A percentile compares a stretch with the other conserved stretches of the same genome.
Conservation (phyloP, 2,797 vertebrate genomes). For the Anguilla marmorata region DNA sequence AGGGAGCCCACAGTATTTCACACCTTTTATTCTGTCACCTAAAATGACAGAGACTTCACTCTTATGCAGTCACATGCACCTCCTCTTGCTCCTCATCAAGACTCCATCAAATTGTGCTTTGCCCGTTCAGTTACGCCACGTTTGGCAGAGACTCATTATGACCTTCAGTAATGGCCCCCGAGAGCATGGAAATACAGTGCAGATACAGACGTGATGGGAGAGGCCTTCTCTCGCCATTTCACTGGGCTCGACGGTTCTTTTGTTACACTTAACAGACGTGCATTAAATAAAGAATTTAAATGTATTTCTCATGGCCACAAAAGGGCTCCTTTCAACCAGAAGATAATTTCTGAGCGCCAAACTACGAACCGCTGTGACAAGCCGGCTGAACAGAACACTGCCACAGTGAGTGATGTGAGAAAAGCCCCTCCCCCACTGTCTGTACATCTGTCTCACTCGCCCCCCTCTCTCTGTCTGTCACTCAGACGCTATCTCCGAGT, state of each 20-base stretch:
- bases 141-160: slow-evolving; percentile 61
- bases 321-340: slow-evolving; percentile 48
- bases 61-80: not conserved
- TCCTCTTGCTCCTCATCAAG: not conserved
- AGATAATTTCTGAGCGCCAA: slow-evolving; percentile 56
- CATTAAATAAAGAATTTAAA: slow-evolving; percentile 43
- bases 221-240: not conserved
- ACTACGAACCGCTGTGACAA: slow-evolving; percentile 67
- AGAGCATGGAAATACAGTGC: not conserved
- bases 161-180: slow-evolving; percentile 49
- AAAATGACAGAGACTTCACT: not conserved
- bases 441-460: slow-evolving; percentile 78
- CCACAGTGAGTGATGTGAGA: slow-evolving; percentile 74
- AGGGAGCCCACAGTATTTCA: not conserved
- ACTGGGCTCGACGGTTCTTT: slow-evolving; percentile 20
- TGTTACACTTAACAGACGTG: slow-evolving; percentile 20
- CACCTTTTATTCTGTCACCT: not conserved
- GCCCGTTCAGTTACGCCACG: slow-evolving; percentile 48
- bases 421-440: slow-evolving; percentile 76
- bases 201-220: not conserved
- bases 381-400: slow-evolving; percentile 63
- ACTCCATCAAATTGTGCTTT: not conserved
- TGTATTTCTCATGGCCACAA: slow-evolving; percentile 48
- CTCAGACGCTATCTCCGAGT: slow-evolving; percentile 81
- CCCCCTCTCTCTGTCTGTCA: slow-evolving; percentile 66